Evolutionary conservation across 2,888 invertebrate species (phyloP), one percentile per base, ranked within the genome.

Genomic region (Eurois occulta): DNA sequence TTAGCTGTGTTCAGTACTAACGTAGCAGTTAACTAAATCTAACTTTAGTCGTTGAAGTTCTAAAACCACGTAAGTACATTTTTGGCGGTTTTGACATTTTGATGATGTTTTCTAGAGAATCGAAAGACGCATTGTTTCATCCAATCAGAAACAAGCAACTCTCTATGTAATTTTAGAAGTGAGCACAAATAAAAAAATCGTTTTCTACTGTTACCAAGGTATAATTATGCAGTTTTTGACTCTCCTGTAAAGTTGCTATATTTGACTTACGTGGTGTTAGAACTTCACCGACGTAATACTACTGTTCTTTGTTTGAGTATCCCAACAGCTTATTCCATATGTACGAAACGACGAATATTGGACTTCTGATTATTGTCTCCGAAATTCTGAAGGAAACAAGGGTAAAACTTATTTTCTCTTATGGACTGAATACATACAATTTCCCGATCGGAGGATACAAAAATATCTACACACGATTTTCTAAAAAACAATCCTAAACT

Each of bases 401-500:
- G 67, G 38, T 52, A 48, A 43, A 62, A 73, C 75, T 67, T 65
- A 65, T 73, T 73, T 81, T 68, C 41, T 24, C 55, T 65, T 21
- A 65, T 18, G 41, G 52, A 71, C 38, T 72, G 64, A 65, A 48
- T 64, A 71, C 38, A 21, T 81, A 75, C n/a, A 46, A 70, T 55
- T 75, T 67, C 24, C 52, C 64, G 8, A 76, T 72, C 28, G 18
- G 21, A 13, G 7, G 16, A 52, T 52, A 43, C 58, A 62, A 35
- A 69, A 76, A 67, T 46, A 73, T 38, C 67, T 58, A 62, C 58
- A 62, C 66, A 10, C 24, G 24, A 48, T 78, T 72, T n/a, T 72
- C 65, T 35, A 60, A 70, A 85, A 87, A 71, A 86, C 71, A 77
- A 83, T 66, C 86, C 18, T 18, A 62, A 52, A 55, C 43, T 55